Evolutionary conservation across 2,797 vertebrate genomes (phyloP).

Genomic region (Coendou prehensilis): DNA sequence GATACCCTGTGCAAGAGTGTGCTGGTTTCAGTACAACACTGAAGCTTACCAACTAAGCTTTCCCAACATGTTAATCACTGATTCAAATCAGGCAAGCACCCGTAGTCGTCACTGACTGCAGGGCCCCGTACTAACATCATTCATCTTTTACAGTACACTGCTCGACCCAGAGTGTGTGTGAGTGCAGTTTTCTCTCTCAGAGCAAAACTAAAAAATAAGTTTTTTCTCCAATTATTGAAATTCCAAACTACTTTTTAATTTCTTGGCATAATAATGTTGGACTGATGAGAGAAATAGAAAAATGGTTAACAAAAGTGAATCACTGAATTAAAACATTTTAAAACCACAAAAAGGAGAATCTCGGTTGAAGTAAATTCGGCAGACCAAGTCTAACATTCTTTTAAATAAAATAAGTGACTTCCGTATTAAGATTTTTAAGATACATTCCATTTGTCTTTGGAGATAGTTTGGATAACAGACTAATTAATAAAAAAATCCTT

Average conservation of each 20-base stretch:
- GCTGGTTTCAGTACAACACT: not conserved
- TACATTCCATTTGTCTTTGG: not conserved
- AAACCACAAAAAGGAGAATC: conserved; percentile 18
- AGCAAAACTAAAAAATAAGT: not conserved
- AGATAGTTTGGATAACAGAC: not conserved
- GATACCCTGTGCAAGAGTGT: not conserved
- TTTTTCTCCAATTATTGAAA: not conserved
- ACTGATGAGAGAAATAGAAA: not conserved
- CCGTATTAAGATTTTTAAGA: not conserved
- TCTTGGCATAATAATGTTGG: not conserved
- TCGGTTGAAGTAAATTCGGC: not conserved
- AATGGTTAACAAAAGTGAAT: not conserved
- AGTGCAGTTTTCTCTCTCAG: not conserved
- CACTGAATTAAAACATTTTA: conserved; percentile 39
- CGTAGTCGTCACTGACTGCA: not conserved
- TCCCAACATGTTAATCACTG: not conserved
- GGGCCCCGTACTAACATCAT: not conserved
- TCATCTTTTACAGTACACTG: not conserved
- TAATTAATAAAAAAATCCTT: conserved; percentile 21
- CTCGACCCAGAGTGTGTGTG: not conserved
- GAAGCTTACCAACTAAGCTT: not conserved
- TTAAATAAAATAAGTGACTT: conserved; percentile 17
- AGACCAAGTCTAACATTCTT: not conserved
- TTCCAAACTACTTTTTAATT: conserved; percentile 19
- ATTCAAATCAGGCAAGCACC: not conserved